A percentile compares a stretch with the other conserved stretches of the same genome.
phyloP scores from a whole-genome alignment of 2,797 vertebrate species.

The Hylomyscus alleni region DNA sequence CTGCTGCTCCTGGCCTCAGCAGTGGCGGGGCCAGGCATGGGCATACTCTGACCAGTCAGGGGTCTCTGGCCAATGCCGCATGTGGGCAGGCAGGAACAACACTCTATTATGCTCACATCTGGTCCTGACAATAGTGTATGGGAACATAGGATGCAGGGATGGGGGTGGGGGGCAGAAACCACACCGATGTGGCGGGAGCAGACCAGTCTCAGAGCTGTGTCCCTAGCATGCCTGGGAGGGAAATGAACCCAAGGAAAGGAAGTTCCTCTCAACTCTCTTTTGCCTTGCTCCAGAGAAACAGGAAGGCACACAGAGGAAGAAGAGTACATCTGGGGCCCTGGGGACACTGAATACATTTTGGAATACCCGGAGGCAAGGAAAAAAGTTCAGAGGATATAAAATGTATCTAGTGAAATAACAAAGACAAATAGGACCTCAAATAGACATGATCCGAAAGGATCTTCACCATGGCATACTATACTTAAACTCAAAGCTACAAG shows the following conservation, averaged over 20 bases:
- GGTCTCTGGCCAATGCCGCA: neutral
- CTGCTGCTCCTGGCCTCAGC: neutral
- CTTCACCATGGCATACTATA: neutral
- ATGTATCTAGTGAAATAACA: neutral
- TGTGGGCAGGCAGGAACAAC: neutral
- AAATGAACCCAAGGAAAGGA: neutral
- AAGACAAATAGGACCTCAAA: neutral
- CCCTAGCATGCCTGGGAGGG: neutral
- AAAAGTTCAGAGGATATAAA: neutral
- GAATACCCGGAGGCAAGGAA: neutral
- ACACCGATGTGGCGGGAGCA: neutral
- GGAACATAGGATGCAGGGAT: neutral
- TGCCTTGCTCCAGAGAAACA: neutral
- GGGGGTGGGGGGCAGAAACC: neutral
- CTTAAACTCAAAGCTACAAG: neutral
- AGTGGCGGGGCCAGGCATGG: neutral
- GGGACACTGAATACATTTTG: neutral
- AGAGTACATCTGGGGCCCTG: neutral
- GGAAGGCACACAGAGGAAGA: neutral
- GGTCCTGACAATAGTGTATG: neutral
- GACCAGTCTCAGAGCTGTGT: neutral
- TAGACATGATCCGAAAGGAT: neutral
- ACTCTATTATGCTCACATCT: neutral
- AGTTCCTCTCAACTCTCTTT: neutral
- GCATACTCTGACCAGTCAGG: neutral